phyloP scores from a whole-genome alignment of 2,888 invertebrate genomes.

The Mythimna loreyi region DNA sequence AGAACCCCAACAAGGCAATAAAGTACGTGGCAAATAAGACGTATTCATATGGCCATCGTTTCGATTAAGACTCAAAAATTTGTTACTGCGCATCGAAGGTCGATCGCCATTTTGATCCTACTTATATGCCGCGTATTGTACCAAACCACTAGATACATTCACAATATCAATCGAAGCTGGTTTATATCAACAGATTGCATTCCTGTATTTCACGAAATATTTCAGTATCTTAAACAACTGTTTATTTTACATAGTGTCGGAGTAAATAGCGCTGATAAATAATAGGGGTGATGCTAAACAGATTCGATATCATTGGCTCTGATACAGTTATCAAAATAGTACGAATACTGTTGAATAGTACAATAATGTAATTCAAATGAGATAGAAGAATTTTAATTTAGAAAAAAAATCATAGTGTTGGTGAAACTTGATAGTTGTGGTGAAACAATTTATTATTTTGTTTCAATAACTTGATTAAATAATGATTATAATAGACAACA shows the following conservation, averaged over 20 bases:
- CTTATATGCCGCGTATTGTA: no score
- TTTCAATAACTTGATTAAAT: no score
- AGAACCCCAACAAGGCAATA: neutral
- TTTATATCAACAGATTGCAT: conserved; percentile 23
- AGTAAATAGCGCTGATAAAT: conserved; percentile 29
- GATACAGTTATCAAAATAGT: conserved; percentile 10
- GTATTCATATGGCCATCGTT: no score
- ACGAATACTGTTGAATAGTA: conserved; percentile 5
- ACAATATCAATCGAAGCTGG: conserved; percentile 5
- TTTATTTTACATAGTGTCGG: conserved; percentile 29
- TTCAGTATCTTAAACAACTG: conserved; percentile 25
- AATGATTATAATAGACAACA: no score
- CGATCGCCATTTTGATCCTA: no score
- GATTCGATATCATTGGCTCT: conserved; percentile 2
- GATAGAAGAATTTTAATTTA: neutral
- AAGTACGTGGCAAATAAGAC: no score
- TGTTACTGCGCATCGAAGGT: no score
- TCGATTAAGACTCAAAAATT: no score
- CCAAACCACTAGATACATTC: neutral
- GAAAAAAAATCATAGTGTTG: neutral
- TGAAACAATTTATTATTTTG: no score
- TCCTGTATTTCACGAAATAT: conserved; percentile 24
- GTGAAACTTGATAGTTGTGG: no score
- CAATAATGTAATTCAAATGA: neutral
- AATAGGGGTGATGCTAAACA: conserved; percentile 28